Evolutionary conservation across 2,113 vertebrate species (phyloP), one percentile per base, ranked within the genome.

Genomic region (Rhinolophus sinicus): DNA sequence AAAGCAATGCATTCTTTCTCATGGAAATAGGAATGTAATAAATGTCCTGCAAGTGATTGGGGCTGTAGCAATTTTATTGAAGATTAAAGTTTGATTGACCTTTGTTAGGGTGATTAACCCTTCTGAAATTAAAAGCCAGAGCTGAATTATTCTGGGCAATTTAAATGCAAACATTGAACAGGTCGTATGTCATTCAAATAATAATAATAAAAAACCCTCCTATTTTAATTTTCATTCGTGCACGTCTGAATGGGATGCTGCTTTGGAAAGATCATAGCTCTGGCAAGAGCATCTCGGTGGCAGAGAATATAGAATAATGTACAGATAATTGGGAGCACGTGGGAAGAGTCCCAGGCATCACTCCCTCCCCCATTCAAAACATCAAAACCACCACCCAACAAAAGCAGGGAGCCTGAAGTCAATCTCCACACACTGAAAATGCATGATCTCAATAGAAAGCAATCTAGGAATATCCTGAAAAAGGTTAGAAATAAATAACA

Each of bases 81-180:
- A 98, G 98, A 99, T 99, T 99, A 98, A 98, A 98, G 98, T 98
- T 98, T 98, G 98, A 98, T 98, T 98, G 98, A 98, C 98, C 98
- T 98, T 98, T 98, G 96, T 98, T 97, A 97, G 98, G 97, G 94
- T 98, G 98, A 98, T 99, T 99, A 99, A 99, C 98, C 98, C 98
- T 98, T 98, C 94, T 95, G 97, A 98, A 99, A 99, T 99, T 99
- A 99, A 99, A 98, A 98, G 92, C 88, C 70, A 92, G 90, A 86
- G 93, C 93, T 97, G 98, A 99, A 98, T 98, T 98, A 98, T 98
- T 98, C 98, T 96, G 96, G 97, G 97, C 97, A 98, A 98, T 99
- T 99, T 98, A 99, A 98, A 98, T 99, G 98, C 98, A 98, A 98
- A 98, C 98, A 96, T 26, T 7, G 89, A 97, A 72, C 19, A 90